A percentile compares a stretch with the other conserved stretches of the same genome.
These are phyloP conservation scores for Melinopterus prodromus DNA, from an alignment of 2,888 invertebrate species.

Conservation along the genomic window DNA sequence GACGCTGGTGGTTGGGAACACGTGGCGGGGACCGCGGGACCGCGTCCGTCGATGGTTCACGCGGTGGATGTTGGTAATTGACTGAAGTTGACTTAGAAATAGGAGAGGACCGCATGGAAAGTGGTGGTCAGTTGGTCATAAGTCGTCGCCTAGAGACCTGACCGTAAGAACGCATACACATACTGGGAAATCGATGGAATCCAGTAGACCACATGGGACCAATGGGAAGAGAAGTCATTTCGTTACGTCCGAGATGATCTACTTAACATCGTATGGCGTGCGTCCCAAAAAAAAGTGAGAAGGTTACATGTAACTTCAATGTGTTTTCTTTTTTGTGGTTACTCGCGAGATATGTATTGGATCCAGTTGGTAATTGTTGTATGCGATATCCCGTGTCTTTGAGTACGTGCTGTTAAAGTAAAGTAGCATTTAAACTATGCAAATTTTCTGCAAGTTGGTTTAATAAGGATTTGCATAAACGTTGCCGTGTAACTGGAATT, in stretches of 20 bases:
- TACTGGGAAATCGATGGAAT: slow-evolving; percentile 48
- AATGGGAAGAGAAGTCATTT: background rate
- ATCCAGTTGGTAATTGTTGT: background rate
- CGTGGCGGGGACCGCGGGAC: slow-evolving; percentile 5
- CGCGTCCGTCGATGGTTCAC: background rate
- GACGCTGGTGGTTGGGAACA: background rate
- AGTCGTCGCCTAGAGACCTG: slow-evolving; percentile 54
- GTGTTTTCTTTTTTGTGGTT: background rate
- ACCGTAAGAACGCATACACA: slow-evolving; percentile 47
- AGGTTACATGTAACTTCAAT: background rate
- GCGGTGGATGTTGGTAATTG: background rate
- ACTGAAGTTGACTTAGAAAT: slow-evolving; percentile 12
- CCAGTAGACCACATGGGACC: background rate
- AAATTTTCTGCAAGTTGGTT: background rate
- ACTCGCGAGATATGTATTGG: background rate
- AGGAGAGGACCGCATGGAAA: background rate
- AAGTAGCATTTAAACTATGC: background rate
- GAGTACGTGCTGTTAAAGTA: background rate
- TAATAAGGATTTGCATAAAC: background rate
- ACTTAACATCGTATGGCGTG: background rate
- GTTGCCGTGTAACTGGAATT: background rate
- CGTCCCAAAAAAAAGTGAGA: background rate
- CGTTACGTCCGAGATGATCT: background rate
- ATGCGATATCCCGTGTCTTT: too few species aligned
- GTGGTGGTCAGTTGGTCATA: slow-evolving; percentile 53